phyloP scores from a whole-genome alignment of 1,140 invertebrate species.

The Heliconius melpomene region DNA sequence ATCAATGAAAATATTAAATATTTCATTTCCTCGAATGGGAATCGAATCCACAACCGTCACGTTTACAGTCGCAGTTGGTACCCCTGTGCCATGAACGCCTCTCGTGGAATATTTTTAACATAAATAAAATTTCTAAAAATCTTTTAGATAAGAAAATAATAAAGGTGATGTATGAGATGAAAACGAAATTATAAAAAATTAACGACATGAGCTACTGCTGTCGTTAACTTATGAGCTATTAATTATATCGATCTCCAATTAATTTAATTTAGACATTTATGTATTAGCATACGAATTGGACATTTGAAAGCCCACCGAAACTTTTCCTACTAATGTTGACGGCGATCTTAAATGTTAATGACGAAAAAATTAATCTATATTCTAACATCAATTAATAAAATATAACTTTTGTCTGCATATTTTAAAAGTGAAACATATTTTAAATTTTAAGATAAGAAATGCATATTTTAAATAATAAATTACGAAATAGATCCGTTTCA shows the following conservation, averaged over 20 bases:
- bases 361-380: background rate
- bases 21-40: background rate
- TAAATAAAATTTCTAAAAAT: background rate
- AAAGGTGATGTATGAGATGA: background rate
- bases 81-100: too few species aligned
- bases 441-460: background rate
- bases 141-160: background rate
- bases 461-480: background rate
- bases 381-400: background rate
- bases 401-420: background rate
- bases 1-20: background rate
- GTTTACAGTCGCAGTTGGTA: too few species aligned
- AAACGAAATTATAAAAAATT: background rate
- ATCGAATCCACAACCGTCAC: too few species aligned
- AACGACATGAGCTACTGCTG: background rate
- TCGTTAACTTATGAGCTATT: conserved; percentile 7
- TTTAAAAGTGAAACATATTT: background rate
- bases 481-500: background rate
- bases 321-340: background rate
- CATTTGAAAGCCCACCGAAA: conserved; percentile 3
- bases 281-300: background rate
- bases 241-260: conserved; percentile 9
- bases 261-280: background rate
- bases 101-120: background rate
- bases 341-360: background rate